These are phyloP conservation scores for Taeniopygia guttata DNA, from an alignment of 2,797 vertebrate species.

Conservation along the genomic window DNA sequence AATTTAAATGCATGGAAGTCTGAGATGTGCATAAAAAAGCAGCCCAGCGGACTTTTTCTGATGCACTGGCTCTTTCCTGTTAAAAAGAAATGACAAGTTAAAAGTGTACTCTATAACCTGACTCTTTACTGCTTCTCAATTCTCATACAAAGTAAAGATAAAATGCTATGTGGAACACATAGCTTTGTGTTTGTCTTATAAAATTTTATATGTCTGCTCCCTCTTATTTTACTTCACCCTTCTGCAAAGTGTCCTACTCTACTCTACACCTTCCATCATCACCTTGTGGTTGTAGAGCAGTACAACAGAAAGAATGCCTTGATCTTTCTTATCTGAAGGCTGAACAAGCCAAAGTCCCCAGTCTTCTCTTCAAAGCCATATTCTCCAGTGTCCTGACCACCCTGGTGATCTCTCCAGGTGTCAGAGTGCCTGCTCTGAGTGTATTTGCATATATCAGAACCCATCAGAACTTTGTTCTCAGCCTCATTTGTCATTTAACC, in stretches of 20 bases:
- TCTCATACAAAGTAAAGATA: neutral
- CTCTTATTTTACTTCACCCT: neutral
- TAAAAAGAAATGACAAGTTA: neutral
- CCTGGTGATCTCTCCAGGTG: neutral
- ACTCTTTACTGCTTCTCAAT: neutral
- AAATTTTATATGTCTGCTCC: neutral
- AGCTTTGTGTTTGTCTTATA: neutral
- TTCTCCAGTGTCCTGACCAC: neutral
- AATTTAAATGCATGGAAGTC: neutral
- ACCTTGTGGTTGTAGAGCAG: neutral
- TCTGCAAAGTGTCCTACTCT: neutral
- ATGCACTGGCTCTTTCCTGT: neutral
- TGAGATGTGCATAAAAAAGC: neutral
- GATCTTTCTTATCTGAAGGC: neutral
- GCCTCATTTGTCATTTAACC: neutral
- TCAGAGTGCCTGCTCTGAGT: neutral
- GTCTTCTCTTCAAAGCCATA: neutral
- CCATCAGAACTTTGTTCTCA: neutral
- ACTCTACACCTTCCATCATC: neutral
- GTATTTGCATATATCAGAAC: neutral
- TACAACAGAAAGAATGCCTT: neutral
- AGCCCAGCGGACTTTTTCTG: neutral
- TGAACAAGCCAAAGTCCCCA: neutral
- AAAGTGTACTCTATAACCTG: neutral
- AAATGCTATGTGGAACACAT: neutral